Evolutionary conservation across 2,888 invertebrate genomes (phyloP), one percentile per base, ranked within the genome.

Genomic region (Eristalis arbustorum): DNA sequence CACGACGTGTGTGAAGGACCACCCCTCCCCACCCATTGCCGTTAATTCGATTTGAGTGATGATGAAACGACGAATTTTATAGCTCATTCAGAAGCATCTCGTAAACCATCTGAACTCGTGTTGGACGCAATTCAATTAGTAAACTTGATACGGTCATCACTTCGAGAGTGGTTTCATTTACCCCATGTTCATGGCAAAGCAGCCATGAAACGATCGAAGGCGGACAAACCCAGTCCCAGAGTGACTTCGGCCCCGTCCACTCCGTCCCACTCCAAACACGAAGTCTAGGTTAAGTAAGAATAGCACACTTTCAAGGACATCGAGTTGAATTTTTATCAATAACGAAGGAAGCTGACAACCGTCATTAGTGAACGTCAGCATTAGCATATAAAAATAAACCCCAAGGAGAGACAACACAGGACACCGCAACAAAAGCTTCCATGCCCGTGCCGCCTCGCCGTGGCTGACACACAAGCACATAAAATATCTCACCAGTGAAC

Each of bases 341-440:
- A 77, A 57, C 69, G 63, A 71, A 77, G 63, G 77, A 77, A 71
- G 69, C 71, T 71, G 71, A 77, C 77, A 71, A 71, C 77, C 77
- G 69, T 77, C 77, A 77, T 77, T 77, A 77, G 77, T 64, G 57
- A 71, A 63, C 40, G 57, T 62, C 40, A 71, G 56, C 25, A 71
- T 69, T 69, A 77, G 62, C 77, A 64, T 57, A 71, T 64, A 64
- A 64, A 77, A 77, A 77, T 71, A 77, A 40, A 77, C 76, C 61
- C 61, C 57, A 66, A 59, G 6, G 42, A 75, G 40, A 31, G 64
- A 59, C 66, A 49, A 42, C 67, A 61, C 61, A 63, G 28, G 28
- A 11, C n/a, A 64, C 57, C 68, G n/a, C n/a, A n/a, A 57, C 62
- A 76, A 63, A 71, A 62, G 59, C 40, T 42, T 61, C 49, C 61